Base-by-base conservation (phyloP, 2,888 invertebrate genomes). In the Drosophila greeni region DNA sequence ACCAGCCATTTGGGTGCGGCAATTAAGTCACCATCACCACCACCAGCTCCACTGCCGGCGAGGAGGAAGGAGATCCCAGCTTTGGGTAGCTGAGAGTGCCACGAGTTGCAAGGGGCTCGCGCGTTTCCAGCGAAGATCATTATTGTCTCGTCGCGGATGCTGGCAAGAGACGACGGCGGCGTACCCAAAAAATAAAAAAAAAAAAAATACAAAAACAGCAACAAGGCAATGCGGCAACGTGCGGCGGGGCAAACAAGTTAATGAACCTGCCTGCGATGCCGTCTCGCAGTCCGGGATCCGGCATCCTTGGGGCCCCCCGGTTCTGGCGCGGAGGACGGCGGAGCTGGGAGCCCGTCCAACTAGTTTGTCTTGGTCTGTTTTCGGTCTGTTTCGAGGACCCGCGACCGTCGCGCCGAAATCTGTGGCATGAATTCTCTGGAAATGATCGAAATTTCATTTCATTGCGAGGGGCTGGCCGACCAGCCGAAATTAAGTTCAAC, bases 401-500 rank as follows among this genome's bases (percentile, higher is more conserved):
- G 42, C 53, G 42, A 53, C 42, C 59, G 42, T 24, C 48, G 53
- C 62, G 59, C 66, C 77, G 60, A 65, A 82, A 81, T 81, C 81
- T 76, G 74, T 79, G 82, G 81, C 79, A 82, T 81, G 74, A 82
- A 82, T 82, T 82, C 81, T 66, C 74, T 82, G 82, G 81, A 82
- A 82, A 75, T 81, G 65, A 78, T 75, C 82, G 78, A 82, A 82
- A 82, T 81, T 80, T 80, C 72, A 79, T 79, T 82, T 80, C 71
- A 73, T 72, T 76, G 72, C 73, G 66, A 65, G 36, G 40, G 36
- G 40, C 66, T 14, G 60, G 20, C 39, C 66, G 58, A 40, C 61
- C 47, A 49, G 43, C 40, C 66, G 58, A 69, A 72, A 79, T 70
- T 76, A 69, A 76, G 81, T 82, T 80, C 81, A 81, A 82, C 81